Conservation (phyloP, 2,888 invertebrate species). For the Achlya flavicornis region DNA sequence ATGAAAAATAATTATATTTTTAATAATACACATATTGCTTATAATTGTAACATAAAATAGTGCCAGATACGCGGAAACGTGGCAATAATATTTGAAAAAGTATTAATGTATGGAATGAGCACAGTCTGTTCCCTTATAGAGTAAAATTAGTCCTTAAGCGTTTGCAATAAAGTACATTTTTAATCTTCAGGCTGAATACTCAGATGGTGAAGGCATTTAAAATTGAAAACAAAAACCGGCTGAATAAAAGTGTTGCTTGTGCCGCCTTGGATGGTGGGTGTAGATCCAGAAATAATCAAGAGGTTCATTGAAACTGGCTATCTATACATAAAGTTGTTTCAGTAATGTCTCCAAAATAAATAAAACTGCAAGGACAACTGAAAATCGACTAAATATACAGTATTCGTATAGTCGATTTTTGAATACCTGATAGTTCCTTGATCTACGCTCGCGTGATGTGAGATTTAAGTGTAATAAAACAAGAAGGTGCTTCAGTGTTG, state of each 20-base stretch:
- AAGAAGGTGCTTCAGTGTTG: conserved; percentile 65
- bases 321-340: neutral
- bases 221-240: conserved; percentile 16
- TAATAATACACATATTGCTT: conserved; percentile 71
- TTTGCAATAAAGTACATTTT: conserved; percentile 63
- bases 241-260: conserved; percentile 37
- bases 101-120: conserved; percentile 48
- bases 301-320: no score
- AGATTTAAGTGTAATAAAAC: conserved; percentile 11
- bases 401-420: neutral
- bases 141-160: conserved; percentile 55
- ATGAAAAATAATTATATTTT: conserved; percentile 65
- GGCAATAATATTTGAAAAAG: conserved; percentile 65
- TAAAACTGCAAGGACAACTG: no score
- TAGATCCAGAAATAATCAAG: conserved; percentile 17
- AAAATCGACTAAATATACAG: neutral
- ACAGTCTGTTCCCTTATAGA: conserved; percentile 35
- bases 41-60: conserved; percentile 39
- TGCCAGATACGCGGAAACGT: conserved; percentile 51
- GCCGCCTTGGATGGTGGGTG: conserved; percentile 21
- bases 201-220: conserved; percentile 36
- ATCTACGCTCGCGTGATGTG: neutral
- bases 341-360: neutral
- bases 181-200: conserved; percentile 32
- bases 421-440: neutral